Evolutionary conservation across 2,888 invertebrate genomes (phyloP), one percentile per base, ranked within the genome.

Genomic region (Meghimatium bilineatum): DNA sequence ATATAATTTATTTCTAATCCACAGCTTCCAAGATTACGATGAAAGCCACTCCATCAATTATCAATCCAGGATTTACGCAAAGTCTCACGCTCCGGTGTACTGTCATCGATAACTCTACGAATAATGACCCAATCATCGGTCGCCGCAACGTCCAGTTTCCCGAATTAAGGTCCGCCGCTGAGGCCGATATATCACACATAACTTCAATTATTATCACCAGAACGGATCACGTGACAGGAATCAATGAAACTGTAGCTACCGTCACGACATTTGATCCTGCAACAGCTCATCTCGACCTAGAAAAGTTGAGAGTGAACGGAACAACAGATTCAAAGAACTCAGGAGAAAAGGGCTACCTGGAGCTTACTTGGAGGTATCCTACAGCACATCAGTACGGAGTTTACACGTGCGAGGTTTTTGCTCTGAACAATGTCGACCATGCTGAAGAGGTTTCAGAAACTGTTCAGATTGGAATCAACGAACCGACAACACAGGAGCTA

Each of bases 61-160:
- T 80, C 34, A 69, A 20, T 72, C 80, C 34, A n/a, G 67, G 69
- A 12, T 67, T 36, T 32, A 69, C 80, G 14, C 34, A 23, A 36
- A 52, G 23, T 56, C 60, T 80, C 26, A 69, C 36, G 32, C 23
- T 80, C 29, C 8, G 49, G n/a, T 69, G 69, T 36, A 36, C 69
- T 23, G 14, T 69, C 6, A 23, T 14, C 3, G 69, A 34, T 6
- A 8, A 69, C 69, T 6, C 36, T n/a, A n/a, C n/a, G n/a, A n/a
- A n/a, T n/a, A n/a, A n/a, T n/a, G n/a, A n/a, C n/a, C n/a, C n/a
- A n/a, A n/a, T n/a, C n/a, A n/a, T n/a, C n/a, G n/a, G n/a, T n/a
- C n/a, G n/a, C n/a, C n/a, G n/a, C n/a, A n/a, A n/a, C n/a, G n/a
- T n/a, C n/a, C n/a, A n/a, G n/a, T n/a, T n/a, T n/a, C n/a, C n/a